A percentile compares a stretch with the other conserved stretches of the same genome.
Evolutionary conservation across 1,140 invertebrate species (phyloP).

Genomic region (Micrasema minimum): DNA sequence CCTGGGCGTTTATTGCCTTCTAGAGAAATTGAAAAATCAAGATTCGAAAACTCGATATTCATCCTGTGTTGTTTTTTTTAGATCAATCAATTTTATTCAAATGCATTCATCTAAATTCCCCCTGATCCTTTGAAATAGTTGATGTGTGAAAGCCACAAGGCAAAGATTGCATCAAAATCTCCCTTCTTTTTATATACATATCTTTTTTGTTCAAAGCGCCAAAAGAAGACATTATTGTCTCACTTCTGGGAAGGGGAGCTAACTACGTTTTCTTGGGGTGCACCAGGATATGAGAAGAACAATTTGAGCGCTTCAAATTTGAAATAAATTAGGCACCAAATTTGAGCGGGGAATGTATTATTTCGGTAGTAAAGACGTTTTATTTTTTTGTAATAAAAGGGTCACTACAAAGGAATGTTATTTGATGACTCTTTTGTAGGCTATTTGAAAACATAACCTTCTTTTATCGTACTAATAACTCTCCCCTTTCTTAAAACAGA

Average conservation of each 20-base stretch:
- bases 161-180: constrained; percentile 51
- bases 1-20: not conserved
- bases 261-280: constrained; percentile 30
- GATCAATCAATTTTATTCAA: constrained; percentile 54
- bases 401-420: constrained; percentile 13
- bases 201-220: constrained; percentile 45
- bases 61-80: constrained; percentile 27
- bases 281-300: constrained; percentile 12
- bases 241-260: constrained; percentile 14
- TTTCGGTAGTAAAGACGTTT: constrained; percentile 3
- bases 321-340: constrained; percentile 45
- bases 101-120: constrained; percentile 49
- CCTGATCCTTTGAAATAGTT: constrained; percentile 49
- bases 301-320: constrained; percentile 40
- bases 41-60: not conserved
- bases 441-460: not conserved
- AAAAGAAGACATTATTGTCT: constrained; percentile 52
- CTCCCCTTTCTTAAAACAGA: too few relatives aligned
- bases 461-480: too few relatives aligned
- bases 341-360: constrained; percentile 33
- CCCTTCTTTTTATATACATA: constrained; percentile 34
- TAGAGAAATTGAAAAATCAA: constrained; percentile 1
- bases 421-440: constrained; percentile 19
- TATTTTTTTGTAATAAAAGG: constrained; percentile 29
- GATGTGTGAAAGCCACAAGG: constrained; percentile 53